Base-by-base conservation (phyloP, 2,113 vertebrate genomes). In the Actenoides hombroni region DNA sequence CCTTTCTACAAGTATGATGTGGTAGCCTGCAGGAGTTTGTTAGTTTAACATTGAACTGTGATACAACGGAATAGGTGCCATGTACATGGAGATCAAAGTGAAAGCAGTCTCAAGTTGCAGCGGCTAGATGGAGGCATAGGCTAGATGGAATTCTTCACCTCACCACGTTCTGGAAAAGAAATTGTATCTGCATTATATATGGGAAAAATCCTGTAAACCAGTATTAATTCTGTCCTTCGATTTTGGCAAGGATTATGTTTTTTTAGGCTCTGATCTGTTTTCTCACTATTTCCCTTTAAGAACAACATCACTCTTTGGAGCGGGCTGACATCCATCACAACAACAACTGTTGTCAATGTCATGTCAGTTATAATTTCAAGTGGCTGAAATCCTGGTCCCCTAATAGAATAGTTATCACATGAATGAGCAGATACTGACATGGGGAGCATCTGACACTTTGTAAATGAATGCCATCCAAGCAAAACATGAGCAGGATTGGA, bases 371-470 rank as follows among this genome's bases (percentile, higher is more conserved):
- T 94, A 92, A 92, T 93, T 95, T 94, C 71, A 83, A 94, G 88
- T 94, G 82, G 35, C 74, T 96, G 92, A 96, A 94, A 93, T 95
- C 65, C 69, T 54, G 48, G 54, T 96, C 60, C 44, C 25, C 37
- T 97, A 96, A 95, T 96, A 73, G 86, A 94, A 94, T 35, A 92
- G 75, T 92, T 96, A 86, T 10, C 95, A 96, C 95, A 85, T 90
- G 92, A 96, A 86, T 90, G 95, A 97, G 74, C 93, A 96, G 84
- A 90, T 84, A 87, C 90, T 96, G 92, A 94, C 86, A 85, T 53
- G 86, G 63, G 84, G 76, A 95, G 76, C 95, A 89, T 63, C 49
- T 95, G 96, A 96, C 40, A 84, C 88, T 93, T 95, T 83, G 37
- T 85, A 95, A 96, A 96, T 96, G 42, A 97, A 71, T 90, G 76